Evolutionary conservation across 2,888 invertebrate species (phyloP).

Genomic region (Eupithecia inturbata): DNA sequence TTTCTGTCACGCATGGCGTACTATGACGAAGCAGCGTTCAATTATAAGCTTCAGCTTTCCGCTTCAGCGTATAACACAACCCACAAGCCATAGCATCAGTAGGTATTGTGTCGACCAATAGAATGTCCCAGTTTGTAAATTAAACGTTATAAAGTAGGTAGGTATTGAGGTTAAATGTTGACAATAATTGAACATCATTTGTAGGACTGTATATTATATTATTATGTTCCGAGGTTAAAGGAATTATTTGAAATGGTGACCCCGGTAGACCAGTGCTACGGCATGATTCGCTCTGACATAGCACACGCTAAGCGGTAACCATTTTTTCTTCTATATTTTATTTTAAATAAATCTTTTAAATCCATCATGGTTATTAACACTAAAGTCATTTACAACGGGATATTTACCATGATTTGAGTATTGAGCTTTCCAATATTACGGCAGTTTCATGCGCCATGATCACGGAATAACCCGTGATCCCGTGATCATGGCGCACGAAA

Average conservation of each 20-base stretch:
- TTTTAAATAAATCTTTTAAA: too few relatives aligned
- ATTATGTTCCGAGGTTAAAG: conserved; percentile 18
- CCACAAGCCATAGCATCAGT: conserved; percentile 11
- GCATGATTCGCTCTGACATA: too few relatives aligned
- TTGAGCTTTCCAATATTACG: too few relatives aligned
- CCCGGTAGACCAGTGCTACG: too few relatives aligned
- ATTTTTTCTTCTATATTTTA: too few relatives aligned
- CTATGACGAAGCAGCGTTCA: neutral
- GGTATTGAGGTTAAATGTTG: conserved; percentile 33
- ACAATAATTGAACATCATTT: conserved; percentile 25
- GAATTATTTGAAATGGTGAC: conserved; percentile 13
- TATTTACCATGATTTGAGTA: too few relatives aligned
- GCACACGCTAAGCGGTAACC: too few relatives aligned
- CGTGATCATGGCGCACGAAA: too few relatives aligned
- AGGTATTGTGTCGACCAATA: conserved; percentile 28
- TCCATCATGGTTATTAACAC: too few relatives aligned
- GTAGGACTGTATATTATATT: conserved; percentile 18
- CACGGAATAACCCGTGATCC: too few relatives aligned
- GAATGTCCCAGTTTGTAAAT: conserved; percentile 23
- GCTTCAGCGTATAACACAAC: conserved; percentile 16
- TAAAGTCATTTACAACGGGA: too few relatives aligned
- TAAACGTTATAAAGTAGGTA: conserved; percentile 27
- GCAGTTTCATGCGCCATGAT: too few relatives aligned
- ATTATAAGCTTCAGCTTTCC: neutral
- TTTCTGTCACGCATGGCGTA: neutral